Evolutionary conservation across 2,113 vertebrate genomes (phyloP), one percentile per base, ranked within the genome.

Genomic region (Terrapene triunguis): DNA sequence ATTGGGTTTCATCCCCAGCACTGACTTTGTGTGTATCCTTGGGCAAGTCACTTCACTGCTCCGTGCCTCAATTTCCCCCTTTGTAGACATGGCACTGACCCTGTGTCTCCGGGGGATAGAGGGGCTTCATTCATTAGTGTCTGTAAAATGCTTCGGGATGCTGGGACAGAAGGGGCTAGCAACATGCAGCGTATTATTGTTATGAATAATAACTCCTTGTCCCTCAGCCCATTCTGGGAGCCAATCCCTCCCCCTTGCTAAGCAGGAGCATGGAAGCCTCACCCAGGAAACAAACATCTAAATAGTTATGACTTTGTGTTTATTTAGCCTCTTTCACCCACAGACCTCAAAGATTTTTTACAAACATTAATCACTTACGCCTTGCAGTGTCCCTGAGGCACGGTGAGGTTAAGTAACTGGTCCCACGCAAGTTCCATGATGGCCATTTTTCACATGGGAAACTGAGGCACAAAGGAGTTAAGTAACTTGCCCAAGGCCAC

Each of bases 321-420:
- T 88, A 88, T 50, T 69, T 84, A 88, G 80, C 69, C 82, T 55
- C 62, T 76, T 92, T 87, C 59, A 84, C 83, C 85, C 91, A 88
- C 83, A 92, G 47, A 80, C 81, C n/a, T 57, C 12, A 57, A 53
- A 80, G 47, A 69, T 69, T 82, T 80, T 80, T 79, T 84, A 65
- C 50, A 88, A 88, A 80, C 59, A 69, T 55, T n/a, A 84, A 65
- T 83, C 69, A 27, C 44, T 69, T 69, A 9, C 16, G 2, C 62
- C 17, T 69, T 79, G 84, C 72, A 88, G 84, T 69, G 29, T 79
- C 42, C 19, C 59, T 24, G 35, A 53, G 27, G 79, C 16, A 35
- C 2, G 21, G 35, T 6, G 6, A 21, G 10, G 29, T 51, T 16
- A 81, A 81, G 48, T 81, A 53, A 50, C 25, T 57, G 10, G 54